Conservation (phyloP, 2,888 invertebrate species). For the Sympetrum striolatum region DNA sequence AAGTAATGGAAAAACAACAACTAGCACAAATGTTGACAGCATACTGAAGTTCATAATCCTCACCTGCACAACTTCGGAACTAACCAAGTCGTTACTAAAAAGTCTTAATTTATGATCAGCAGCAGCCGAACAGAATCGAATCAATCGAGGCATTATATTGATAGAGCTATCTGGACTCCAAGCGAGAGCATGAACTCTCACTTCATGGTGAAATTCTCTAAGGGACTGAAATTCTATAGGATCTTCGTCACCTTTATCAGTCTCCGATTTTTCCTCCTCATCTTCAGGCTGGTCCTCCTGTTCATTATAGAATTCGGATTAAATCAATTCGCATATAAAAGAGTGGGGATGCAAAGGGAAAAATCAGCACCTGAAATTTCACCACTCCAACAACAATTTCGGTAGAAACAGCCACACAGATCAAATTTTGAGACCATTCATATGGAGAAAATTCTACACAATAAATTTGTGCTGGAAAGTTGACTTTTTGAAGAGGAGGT, state of each 20-base stretch:
- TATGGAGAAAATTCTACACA: conserved; percentile 68
- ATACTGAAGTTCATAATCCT: not conserved
- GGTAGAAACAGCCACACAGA: conserved; percentile 66
- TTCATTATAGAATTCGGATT: not conserved
- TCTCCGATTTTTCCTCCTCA: conserved; percentile 61
- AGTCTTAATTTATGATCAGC: conserved; percentile 61
- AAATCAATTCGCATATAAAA: conserved; percentile 33
- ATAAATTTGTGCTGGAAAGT: conserved; percentile 64
- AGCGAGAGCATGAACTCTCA: conserved; percentile 64
- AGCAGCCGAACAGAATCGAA: conserved; percentile 65
- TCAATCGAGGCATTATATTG: conserved; percentile 65
- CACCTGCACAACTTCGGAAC: conserved; percentile 46
- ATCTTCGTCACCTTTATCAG: not conserved
- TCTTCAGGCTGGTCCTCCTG: conserved; percentile 54
- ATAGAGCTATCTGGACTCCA: conserved; percentile 71
- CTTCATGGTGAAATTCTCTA: conserved; percentile 65
- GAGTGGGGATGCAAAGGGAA: conserved; percentile 46
- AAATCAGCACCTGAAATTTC: conserved; percentile 63
- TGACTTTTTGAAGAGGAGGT: conserved; percentile 59
- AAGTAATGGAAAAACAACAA: too few relatives aligned
- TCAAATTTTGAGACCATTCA: conserved; percentile 70
- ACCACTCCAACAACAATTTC: conserved; percentile 66
- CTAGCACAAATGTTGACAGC: too few relatives aligned
- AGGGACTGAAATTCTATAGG: conserved; percentile 57
- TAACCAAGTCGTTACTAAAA: conserved; percentile 48